phyloP scores from a whole-genome alignment of 2,113 vertebrate species.

The Muntiacus reevesi region DNA sequence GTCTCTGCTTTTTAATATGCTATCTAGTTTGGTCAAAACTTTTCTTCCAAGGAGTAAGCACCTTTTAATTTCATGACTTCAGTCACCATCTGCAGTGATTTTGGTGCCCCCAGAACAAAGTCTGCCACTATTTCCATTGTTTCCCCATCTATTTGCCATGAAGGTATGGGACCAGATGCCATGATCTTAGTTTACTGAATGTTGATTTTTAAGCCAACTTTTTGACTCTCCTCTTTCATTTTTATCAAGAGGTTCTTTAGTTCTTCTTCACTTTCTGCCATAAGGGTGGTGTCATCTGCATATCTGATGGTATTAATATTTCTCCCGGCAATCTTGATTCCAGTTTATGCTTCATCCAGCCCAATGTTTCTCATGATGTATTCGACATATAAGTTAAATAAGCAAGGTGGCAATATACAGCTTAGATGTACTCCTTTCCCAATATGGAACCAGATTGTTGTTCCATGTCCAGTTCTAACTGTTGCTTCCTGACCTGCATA shows the following conservation, averaged over 20 bases:
- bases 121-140: not conserved
- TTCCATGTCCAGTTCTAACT: not conserved
- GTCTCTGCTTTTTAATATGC: not conserved
- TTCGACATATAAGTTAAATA: not conserved
- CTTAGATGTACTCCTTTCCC: accelerated
- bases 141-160: not conserved
- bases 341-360: not conserved
- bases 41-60: not conserved
- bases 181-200: not conserved
- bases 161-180: not conserved
- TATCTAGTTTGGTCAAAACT: not conserved
- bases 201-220: not conserved
- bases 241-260: not conserved
- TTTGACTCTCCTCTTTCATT: not conserved
- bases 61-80: not conserved
- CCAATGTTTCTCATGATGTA: not conserved
- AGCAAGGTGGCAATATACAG: not conserved
- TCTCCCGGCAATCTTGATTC: not conserved
- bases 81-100: not conserved
- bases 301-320: not conserved
- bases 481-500: not conserved
- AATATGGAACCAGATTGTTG: not conserved
- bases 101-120: not conserved
- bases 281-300: not conserved
- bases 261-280: not conserved